phyloP scores from a whole-genome alignment of 2,888 invertebrate genomes.

The Odontomyia ornata region DNA sequence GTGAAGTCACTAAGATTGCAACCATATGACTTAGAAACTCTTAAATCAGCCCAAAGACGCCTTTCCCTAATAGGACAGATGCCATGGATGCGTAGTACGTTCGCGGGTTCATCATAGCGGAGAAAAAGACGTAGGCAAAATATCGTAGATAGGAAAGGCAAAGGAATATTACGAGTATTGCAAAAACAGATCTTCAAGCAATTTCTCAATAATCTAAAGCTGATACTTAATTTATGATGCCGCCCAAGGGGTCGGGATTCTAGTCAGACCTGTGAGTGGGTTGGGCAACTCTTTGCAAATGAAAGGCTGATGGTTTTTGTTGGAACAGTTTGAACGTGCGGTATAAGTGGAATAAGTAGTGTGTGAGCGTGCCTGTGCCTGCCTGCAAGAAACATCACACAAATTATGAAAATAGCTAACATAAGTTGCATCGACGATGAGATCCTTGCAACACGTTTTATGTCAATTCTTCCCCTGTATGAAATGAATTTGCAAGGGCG shows the following conservation, averaged over 20 bases:
- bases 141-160: constrained; percentile 1
- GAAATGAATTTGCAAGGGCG: constrained; percentile 22
- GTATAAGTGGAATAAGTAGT: too few relatives aligned
- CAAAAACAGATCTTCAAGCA: constrained; percentile 17
- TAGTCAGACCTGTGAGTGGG: background rate
- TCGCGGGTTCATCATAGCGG: background rate
- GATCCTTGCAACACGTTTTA: constrained; percentile 8
- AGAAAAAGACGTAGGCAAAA: constrained; percentile 13
- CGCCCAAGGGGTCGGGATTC: constrained; percentile 17
- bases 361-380: background rate
- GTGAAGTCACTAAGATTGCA: background rate
- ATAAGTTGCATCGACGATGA: background rate
- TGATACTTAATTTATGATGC: constrained; percentile 41
- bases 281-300: constrained; percentile 3
- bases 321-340: background rate
- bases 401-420: constrained; percentile 19
- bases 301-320: background rate
- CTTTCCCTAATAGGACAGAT: background rate
- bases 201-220: constrained; percentile 36
- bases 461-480: background rate
- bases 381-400: background rate
- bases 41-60: constrained; percentile 13
- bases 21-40: background rate
- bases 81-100: background rate
- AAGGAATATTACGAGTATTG: background rate